Conservation (phyloP, 2,888 invertebrate species). For the Eristalinus aeneus region DNA sequence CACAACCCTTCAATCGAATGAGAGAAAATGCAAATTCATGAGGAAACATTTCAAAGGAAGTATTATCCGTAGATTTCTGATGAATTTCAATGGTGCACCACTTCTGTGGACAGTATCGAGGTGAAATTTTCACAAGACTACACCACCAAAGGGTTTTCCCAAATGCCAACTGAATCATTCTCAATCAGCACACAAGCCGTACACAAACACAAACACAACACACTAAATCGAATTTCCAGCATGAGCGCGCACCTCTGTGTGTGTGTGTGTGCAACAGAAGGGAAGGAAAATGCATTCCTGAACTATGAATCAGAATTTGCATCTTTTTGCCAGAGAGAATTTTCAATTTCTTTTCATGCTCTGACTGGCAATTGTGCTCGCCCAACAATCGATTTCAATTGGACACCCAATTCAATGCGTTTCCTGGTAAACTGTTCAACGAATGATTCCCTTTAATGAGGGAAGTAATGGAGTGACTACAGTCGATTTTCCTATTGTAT, state of each 20-base stretch:
- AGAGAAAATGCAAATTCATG: neutral
- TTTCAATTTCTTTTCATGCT: neutral
- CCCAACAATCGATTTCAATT: slow-evolving; percentile 5
- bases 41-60: neutral
- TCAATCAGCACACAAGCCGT: neutral
- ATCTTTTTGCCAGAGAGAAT: neutral
- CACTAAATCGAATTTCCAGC: neutral
- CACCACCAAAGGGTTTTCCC: neutral
- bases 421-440: slow-evolving; percentile 5
- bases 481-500: neutral
- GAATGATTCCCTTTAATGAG: neutral
- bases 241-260: neutral
- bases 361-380: neutral
- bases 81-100: neutral
- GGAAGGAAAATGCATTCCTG: no score
- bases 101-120: neutral
- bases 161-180: neutral
- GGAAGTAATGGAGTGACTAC: neutral
- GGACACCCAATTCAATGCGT: neutral
- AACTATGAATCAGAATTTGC: neutral
- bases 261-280: neutral
- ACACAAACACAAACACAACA: no score
- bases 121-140: neutral
- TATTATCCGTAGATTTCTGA: neutral
- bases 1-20: no score